These are phyloP conservation scores for Darwinula stevensoni DNA, from an alignment of 2,888 invertebrate species.

Conservation along the genomic window DNA sequence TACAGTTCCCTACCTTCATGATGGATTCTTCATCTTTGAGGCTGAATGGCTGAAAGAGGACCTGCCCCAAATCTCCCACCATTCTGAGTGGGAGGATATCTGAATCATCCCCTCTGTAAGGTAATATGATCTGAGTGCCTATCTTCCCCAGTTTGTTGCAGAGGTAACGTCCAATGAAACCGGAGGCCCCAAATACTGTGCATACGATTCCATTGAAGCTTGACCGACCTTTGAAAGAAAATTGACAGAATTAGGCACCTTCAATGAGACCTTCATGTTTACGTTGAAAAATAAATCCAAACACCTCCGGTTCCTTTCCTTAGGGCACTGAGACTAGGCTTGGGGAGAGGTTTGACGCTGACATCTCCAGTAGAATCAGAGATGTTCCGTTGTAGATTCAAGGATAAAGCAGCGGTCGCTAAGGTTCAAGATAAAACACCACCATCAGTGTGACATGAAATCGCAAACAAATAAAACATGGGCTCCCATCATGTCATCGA, in stretches of 20 bases:
- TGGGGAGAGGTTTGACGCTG: neutral
- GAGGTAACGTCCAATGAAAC: conserved; percentile 61
- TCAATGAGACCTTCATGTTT: no score
- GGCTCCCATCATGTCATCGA: no score
- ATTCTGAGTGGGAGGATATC: conserved; percentile 46
- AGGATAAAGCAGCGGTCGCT: neutral
- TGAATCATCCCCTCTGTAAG: conserved; percentile 65
- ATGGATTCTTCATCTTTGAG: conserved; percentile 60
- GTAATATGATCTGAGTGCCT: conserved; percentile 63
- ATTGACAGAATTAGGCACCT: no score
- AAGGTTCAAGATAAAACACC: no score
- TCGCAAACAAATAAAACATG: no score
- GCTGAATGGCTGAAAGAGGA: conserved; percentile 57
- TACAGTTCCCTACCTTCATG: conserved; percentile 15
- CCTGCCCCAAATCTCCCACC: conserved; percentile 78
- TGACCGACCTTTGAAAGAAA: conserved; percentile 64
- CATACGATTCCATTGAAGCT: conserved; percentile 90
- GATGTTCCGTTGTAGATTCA: neutral
- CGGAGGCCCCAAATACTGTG: conserved; percentile 86
- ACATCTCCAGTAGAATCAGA: neutral
- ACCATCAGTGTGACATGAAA: no score
- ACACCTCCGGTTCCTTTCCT: conserved; percentile 58
- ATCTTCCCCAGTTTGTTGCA: conserved; percentile 65
- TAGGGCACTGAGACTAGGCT: conserved; percentile 18
- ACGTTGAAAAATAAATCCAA: no score